Evolutionary conservation across 2,888 invertebrate genomes (phyloP).

Genomic region (Lasioglossum villosulum): DNA sequence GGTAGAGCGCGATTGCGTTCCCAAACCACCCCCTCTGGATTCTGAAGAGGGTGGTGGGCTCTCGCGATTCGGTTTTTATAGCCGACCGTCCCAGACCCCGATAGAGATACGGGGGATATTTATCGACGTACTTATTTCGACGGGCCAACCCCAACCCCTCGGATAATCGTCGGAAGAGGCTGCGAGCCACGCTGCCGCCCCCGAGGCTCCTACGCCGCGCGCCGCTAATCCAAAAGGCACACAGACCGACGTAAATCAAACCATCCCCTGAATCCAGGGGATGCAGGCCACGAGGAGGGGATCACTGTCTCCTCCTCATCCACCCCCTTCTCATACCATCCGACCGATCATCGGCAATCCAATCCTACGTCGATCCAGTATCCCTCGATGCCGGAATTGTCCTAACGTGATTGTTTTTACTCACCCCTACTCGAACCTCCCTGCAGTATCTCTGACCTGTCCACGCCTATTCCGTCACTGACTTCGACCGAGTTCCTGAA

Average conservation of each 20-base stretch:
- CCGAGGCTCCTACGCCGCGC: conserved; percentile 29
- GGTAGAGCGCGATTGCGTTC: conserved; percentile 14
- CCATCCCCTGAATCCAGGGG: conserved; percentile 15
- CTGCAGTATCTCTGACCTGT: background rate
- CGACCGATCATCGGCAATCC: conserved; percentile 13
- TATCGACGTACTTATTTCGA: conserved; percentile 72
- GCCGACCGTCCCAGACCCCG: conserved; percentile 42
- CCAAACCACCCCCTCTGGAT: background rate
- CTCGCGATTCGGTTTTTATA: conserved; percentile 58
- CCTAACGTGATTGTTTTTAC: conserved; percentile 44
- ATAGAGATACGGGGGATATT: conserved; percentile 61
- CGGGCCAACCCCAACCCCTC: conserved; percentile 37
- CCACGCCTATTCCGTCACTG: background rate
- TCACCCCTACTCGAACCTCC: background rate
- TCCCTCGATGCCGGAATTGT: conserved; percentile 38
- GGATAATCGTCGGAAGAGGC: conserved; percentile 76
- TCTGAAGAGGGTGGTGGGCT: background rate
- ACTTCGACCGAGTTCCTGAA: background rate
- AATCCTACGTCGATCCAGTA: background rate
- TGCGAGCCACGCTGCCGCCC: conserved; percentile 51
- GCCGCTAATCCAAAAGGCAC: conserved; percentile 75
- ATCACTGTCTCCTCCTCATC: background rate
- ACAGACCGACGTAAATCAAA: conserved; percentile 69
- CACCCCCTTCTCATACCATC: conserved; percentile 1
- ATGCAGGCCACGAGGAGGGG: background rate